These are phyloP conservation scores for Parasteatoda tepidariorum DNA, from an alignment of 1,140 invertebrate genomes.

Conservation along the genomic window DNA sequence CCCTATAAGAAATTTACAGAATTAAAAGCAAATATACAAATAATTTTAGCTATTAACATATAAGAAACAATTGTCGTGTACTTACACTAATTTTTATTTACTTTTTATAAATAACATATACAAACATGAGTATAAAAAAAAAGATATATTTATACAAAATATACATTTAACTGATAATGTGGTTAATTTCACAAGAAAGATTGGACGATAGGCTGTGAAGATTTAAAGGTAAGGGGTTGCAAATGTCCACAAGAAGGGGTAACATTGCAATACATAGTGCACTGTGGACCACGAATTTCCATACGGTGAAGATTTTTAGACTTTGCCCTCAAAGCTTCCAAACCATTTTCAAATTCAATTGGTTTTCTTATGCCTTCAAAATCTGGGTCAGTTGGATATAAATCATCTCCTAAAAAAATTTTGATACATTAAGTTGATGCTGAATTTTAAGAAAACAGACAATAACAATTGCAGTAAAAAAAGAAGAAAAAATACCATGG, in stretches of 20 bases:
- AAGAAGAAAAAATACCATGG: too few relatives aligned
- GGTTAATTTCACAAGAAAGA: slow-evolving; percentile 46
- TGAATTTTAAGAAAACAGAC: neutral
- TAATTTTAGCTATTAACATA: too few relatives aligned
- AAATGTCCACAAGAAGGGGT: slow-evolving; percentile 63
- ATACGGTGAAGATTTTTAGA: slow-evolving; percentile 63
- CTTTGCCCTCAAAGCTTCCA: slow-evolving; percentile 61
- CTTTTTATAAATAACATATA: neutral
- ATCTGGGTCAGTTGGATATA: slow-evolving; percentile 64
- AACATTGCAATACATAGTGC: slow-evolving; percentile 61
- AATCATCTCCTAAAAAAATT: slow-evolving; percentile 63
- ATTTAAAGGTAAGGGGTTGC: slow-evolving; percentile 49
- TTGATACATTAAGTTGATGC: slow-evolving; percentile 4
- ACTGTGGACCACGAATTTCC: slow-evolving; percentile 63
- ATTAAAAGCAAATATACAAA: too few relatives aligned
- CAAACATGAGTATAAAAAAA: slow-evolving; percentile 12
- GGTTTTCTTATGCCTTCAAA: slow-evolving; percentile 61
- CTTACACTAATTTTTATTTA: too few relatives aligned
- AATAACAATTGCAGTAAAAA: neutral
- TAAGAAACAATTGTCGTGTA: too few relatives aligned
- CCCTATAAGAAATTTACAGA: too few relatives aligned
- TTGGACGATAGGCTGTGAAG: slow-evolving; percentile 40
- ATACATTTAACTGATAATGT: slow-evolving; percentile 6
- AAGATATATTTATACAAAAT: slow-evolving; percentile 27
- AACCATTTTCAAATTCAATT: slow-evolving; percentile 59